Evolutionary conservation across 2,113 vertebrate genomes (phyloP).

Genomic region (Sclerurus mexicanus): DNA sequence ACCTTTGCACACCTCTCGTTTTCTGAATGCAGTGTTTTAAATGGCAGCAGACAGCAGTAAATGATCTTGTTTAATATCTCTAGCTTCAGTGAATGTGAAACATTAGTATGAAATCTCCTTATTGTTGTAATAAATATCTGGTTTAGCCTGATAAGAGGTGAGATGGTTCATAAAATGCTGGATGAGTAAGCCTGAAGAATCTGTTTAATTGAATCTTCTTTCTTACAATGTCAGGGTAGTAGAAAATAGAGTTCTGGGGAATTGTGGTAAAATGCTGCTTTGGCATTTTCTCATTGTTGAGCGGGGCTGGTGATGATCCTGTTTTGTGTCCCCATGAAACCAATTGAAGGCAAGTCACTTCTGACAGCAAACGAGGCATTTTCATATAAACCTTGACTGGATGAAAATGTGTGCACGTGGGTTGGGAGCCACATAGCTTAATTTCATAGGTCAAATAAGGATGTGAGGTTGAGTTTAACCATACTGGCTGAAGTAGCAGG

Average conservation of each 20-base stretch:
- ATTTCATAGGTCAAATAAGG: conserved; percentile 42
- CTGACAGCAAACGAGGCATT: conserved; percentile 12
- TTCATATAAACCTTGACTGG: background rate
- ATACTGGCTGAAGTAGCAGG: background rate
- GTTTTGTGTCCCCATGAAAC: conserved; percentile 32
- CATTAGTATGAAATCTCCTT: conserved; percentile 59
- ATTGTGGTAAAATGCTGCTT: conserved; percentile 43
- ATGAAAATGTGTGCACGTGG: background rate
- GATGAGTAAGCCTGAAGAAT: conserved; percentile 65
- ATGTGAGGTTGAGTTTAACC: conserved; percentile 10
- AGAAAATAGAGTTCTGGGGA: conserved; percentile 45
- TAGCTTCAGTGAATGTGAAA: conserved; percentile 53
- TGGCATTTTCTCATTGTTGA: conserved; percentile 35
- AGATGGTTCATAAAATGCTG: conserved; percentile 69
- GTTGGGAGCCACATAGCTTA: background rate
- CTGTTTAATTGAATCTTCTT: conserved; percentile 70
- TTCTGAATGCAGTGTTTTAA: conserved; percentile 32
- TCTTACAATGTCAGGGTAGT: conserved; percentile 39
- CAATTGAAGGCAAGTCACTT: background rate
- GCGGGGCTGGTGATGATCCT: background rate
- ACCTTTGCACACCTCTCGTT: conserved; percentile 38
- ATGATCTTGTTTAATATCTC: conserved; percentile 67
- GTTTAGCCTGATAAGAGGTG: conserved; percentile 70
- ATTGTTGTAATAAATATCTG: conserved; percentile 73
- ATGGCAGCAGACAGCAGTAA: conserved; percentile 47